These are phyloP conservation scores for Stichodactyla mertensii DNA, from an alignment of 64 coral and sea anemone species.

Conservation along the genomic window DNA sequence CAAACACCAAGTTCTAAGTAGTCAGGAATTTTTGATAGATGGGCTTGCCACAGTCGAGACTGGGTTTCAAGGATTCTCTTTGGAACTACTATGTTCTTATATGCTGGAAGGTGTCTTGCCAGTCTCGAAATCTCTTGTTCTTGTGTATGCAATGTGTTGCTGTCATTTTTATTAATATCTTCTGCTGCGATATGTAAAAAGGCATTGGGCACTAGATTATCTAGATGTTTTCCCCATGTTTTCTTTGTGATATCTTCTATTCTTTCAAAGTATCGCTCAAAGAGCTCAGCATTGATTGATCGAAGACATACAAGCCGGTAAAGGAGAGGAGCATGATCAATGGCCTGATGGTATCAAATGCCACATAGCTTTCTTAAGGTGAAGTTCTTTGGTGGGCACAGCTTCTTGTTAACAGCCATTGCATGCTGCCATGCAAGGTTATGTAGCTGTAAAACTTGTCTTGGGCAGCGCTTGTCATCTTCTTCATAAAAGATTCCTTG, in stretches of 20 bases:
- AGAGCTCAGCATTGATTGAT: conserved; percentile 27
- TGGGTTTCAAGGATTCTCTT: too few species aligned
- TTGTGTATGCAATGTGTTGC: too few species aligned
- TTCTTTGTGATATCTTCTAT: conserved; percentile 33
- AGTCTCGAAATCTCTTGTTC: too few species aligned
- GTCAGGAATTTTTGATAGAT: too few species aligned
- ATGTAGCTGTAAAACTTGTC: not conserved
- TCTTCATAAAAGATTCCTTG: too few species aligned
- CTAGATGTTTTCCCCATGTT: conserved; percentile 15
- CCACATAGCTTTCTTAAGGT: conserved; percentile 26
- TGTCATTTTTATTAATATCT: not conserved
- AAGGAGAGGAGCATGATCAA: conserved; percentile 27
- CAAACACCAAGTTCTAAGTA: not conserved
- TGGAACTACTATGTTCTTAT: too few species aligned
- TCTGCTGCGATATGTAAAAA: conserved; percentile 11
- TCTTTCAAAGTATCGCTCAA: conserved; percentile 30
- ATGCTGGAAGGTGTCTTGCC: too few species aligned
- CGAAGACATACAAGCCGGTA: conserved; percentile 18
- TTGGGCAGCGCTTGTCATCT: too few species aligned
- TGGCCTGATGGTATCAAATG: conserved; percentile 25
- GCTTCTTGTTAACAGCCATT: not conserved
- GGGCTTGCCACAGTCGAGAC: too few species aligned
- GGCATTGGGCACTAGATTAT: conserved; percentile 24
- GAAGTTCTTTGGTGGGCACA: conserved; percentile 17
- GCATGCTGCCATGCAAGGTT: conserved; percentile 17